Evolutionary conservation across 2,113 vertebrate genomes (phyloP), one percentile per base, ranked within the genome.

Genomic region (Phycodurus eques): DNA sequence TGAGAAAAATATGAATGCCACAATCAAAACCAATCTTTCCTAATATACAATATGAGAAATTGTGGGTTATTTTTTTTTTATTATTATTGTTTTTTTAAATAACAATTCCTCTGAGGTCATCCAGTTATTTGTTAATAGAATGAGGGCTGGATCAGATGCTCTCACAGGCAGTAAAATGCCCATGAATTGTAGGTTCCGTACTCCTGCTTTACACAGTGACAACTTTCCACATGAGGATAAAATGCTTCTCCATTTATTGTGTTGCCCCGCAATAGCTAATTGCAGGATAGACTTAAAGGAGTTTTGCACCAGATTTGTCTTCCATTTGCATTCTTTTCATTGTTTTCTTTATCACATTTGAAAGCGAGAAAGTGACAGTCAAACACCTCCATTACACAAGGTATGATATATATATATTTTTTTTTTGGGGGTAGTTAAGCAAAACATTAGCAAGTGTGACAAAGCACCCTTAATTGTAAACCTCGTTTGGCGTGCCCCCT

Each of bases 171-270:
- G 42, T 22, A 20, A 4, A 44, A 42, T 11, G 61, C 19, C 19
- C 20, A n/a, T 64, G 19, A 43, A 11, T 13, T 20, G 8, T 22
- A 11, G 42, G n/a, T 42, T 56, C 20, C 53, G 22, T 17, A 43
- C 15, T 15, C 7, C 33, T 63, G 61, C 76, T 82, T 78, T 68
- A 77, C 70, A 67, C 69, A 71, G 78, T 77, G 71, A 80, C 65
- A 80, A 78, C 86, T 89, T 90, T 88, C 87, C 88, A 88, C 73
- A 79, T 22, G 60, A 73, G 2, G 43, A 70, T n/a, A 71, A 46
- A 12, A 14, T 62, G 71, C 27, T 65, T 68, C 75, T 77, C 42
- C 44, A 66, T 51, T 69, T 60, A 66, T 80, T 81, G 83, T 88
- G n/a, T 88, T 84, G 72, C 64, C 60, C 75, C 67, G 67, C 72